Base-by-base conservation (phyloP, 1,140 invertebrate species). In the Camponotus vicinus region DNA sequence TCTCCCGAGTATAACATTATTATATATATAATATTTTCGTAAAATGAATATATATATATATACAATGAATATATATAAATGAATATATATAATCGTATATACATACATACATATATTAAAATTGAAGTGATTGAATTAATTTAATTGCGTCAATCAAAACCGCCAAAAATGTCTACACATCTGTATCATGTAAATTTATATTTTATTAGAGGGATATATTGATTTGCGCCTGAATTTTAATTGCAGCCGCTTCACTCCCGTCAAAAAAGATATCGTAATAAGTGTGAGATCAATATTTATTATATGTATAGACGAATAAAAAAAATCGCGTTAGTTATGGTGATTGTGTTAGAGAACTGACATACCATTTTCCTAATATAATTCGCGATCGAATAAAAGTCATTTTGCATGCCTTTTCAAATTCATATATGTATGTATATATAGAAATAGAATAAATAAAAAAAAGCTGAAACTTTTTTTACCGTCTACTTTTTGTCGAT, bases 161-260 rank as follows among this genome's bases (percentile, higher is more conserved):
- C 40, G 67, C 78, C 52, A 82, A 82, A 73, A 82, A 73, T 82
- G 34, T 82, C 67, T n/a, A 37, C 42, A 21, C 59, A 55, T 40
- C 32, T 79, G 45, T 69, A 83, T 83, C 63, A 83, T 61, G 69
- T 83, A 83, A 83, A 83, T 83, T 83, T 75, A 83, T 83, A 83
- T 83, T 83, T 83, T 32, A 83, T 75, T 83, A 83, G 55, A 75
- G 71, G n/a, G 27, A 27, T 83, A 52, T 52, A 83, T 83, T 37
- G 79, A 83, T 83, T 71, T 45, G 67, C n/a, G 67, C 34, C n/a
- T 40, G 69, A 75, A 83, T 83, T 63, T 83, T 83, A 83, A 83
- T 83, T 70, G 27, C 40, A 11, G 9, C 37, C 59, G 21, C 11
- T 5, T 8, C 13, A 0, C 9, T 15, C 32, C 34, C 34, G 67